Evolutionary conservation across 2,113 vertebrate species (phyloP).

Genomic region (Lepus timidus): DNA sequence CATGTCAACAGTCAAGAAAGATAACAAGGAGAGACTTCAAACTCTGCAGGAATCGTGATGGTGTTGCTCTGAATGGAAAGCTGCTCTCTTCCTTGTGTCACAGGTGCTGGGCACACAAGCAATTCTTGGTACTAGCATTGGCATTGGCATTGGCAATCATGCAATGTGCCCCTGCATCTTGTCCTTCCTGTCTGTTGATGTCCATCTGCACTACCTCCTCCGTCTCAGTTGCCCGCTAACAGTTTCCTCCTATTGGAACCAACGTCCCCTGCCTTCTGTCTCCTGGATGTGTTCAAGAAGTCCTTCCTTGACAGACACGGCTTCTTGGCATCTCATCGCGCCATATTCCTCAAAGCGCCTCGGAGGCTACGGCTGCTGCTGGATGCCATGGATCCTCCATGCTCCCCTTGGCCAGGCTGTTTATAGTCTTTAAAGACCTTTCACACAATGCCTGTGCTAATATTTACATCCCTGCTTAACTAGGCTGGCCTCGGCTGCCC

Average conservation of each 20-base stretch:
- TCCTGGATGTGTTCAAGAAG: not conserved
- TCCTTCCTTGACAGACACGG: constrained; percentile 23
- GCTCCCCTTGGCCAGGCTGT: constrained; percentile 38
- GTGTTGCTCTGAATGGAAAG: not conserved
- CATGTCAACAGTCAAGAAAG: not conserved
- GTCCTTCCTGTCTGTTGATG: not conserved
- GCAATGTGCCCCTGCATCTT: not conserved
- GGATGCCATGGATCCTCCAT: constrained; percentile 22
- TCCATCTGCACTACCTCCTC: not conserved
- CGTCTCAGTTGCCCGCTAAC: not conserved
- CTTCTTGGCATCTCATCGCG: not conserved
- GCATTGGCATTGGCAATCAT: not conserved
- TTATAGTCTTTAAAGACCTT: constrained; percentile 76
- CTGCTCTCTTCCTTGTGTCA: not conserved
- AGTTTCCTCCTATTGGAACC: not conserved
- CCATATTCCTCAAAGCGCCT: not conserved
- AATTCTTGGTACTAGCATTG: too few relatives aligned
- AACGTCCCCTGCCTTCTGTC: constrained; percentile 51
- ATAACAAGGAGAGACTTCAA: not conserved
- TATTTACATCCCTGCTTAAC: constrained; percentile 75
- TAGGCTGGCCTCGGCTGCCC: constrained; percentile 71
- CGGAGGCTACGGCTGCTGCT: not conserved
- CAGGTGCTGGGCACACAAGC: not conserved
- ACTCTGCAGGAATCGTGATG: not conserved
- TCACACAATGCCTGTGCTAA: constrained; percentile 63